Evolutionary conservation across 2,888 invertebrate species (phyloP).

Genomic region (Timema cristinae): DNA sequence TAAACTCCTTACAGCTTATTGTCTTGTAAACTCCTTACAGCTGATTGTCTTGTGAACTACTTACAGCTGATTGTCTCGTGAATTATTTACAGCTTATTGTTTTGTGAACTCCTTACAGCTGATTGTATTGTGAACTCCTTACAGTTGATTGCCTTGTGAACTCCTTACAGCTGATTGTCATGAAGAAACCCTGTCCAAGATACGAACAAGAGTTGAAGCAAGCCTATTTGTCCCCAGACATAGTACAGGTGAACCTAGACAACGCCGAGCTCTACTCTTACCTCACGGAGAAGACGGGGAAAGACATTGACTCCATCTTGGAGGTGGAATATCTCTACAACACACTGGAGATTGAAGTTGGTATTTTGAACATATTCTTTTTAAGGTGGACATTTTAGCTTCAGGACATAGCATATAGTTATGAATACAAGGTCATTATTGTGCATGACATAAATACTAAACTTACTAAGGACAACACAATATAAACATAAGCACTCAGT

Average conservation of each 20-base stretch:
- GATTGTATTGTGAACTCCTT: conserved; percentile 39
- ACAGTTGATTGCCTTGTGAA: conserved; percentile 42
- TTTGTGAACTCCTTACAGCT: conserved; percentile 39
- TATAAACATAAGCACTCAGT: too few relatives aligned
- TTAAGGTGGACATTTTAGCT: too few relatives aligned
- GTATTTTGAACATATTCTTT: background rate
- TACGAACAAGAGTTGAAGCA: conserved; percentile 51
- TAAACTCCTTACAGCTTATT: conserved; percentile 42
- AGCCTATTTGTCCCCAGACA: conserved; percentile 50
- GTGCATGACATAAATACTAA: background rate
- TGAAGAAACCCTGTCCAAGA: conserved; percentile 53
- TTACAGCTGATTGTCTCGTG: conserved; percentile 47
- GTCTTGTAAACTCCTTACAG: too few relatives aligned
- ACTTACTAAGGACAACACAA: too few relatives aligned
- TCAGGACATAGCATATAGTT: background rate
- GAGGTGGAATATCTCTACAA: conserved; percentile 69
- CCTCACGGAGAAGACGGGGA: conserved; percentile 55
- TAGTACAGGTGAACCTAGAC: conserved; percentile 50
- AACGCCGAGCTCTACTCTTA: conserved; percentile 60
- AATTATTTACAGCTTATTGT: too few relatives aligned
- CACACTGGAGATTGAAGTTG: conserved; percentile 59
- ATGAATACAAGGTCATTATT: background rate
- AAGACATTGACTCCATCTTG: conserved; percentile 55
- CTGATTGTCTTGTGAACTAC: background rate
- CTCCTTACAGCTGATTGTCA: conserved; percentile 44